phyloP scores from a whole-genome alignment of 1,140 invertebrate species.

The Apocrypta bakeri region DNA sequence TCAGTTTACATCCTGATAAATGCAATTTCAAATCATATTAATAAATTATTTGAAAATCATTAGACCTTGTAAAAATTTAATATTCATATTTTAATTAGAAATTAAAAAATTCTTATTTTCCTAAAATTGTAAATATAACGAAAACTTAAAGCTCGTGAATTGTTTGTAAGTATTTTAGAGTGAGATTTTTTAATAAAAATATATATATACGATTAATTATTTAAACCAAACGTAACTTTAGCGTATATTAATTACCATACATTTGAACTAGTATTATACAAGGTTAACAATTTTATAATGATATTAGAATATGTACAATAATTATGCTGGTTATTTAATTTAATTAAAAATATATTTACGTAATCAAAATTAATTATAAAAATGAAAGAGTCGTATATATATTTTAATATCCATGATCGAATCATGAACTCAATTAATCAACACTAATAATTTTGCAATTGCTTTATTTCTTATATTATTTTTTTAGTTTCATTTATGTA shows the following conservation, averaged over 20 bases:
- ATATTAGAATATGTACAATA: background rate
- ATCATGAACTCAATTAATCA: slow-evolving; percentile 16
- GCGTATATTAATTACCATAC: too few relatives aligned
- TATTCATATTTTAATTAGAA: too few relatives aligned
- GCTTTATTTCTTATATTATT: slow-evolving; percentile 1
- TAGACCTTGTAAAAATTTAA: too few relatives aligned
- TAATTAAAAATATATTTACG: background rate
- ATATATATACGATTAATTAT: background rate
- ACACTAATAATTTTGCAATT: slow-evolving; percentile 28
- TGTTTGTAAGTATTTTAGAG: background rate
- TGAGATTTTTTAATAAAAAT: background rate
- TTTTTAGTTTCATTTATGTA: slow-evolving; percentile 28
- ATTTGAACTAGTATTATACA: background rate
- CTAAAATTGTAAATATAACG: too few relatives aligned
- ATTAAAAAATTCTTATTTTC: too few relatives aligned
- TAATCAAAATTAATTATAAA: background rate
- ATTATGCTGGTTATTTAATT: background rate
- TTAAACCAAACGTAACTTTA: background rate
- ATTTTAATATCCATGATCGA: background rate
- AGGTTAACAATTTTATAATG: background rate
- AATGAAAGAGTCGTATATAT: too few relatives aligned
- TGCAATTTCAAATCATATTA: background rate
- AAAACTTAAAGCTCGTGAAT: too few relatives aligned
- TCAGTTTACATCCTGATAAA: too few relatives aligned
- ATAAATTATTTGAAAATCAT: too few relatives aligned